Percentiles rank a stretch among this genome's conserved stretches.
Conservation (phyloP, 2,888 invertebrate genomes). For the Pseudococcus jackbeardsleyi region DNA sequence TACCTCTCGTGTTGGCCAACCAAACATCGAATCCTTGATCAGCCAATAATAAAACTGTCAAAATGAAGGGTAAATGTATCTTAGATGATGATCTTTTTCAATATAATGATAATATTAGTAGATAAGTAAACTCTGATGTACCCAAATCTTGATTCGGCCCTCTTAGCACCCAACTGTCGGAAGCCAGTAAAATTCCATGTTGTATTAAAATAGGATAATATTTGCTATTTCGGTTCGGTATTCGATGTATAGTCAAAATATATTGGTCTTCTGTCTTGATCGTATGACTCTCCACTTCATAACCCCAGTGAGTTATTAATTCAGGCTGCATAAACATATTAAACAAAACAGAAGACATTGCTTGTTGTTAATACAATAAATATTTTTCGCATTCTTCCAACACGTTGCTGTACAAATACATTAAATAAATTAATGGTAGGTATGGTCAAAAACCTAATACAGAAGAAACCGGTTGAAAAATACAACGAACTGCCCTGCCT, state of each 20-base stretch:
- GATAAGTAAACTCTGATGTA: no score
- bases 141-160: conserved; percentile 62
- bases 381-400: conserved; percentile 4
- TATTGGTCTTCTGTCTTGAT: conserved; percentile 62
- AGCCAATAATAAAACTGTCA: conserved; percentile 61
- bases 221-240: conserved; percentile 55
- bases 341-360: background rate
- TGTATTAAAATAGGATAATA: conserved; percentile 64
- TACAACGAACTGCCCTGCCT: conserved; percentile 35
- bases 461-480: conserved; percentile 20
- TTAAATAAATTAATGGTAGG: background rate
- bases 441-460: background rate
- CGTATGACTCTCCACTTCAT: conserved; percentile 61
- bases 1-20: conserved; percentile 65
- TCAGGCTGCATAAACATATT: conserved; percentile 42
- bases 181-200: conserved; percentile 63
- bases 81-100: no score
- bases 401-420: background rate
- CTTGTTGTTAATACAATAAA: background rate
- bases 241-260: conserved; percentile 63
- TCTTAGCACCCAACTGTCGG: conserved; percentile 62
- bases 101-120: background rate
- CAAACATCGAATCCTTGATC: conserved; percentile 66
- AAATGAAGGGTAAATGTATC: no score
- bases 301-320: conserved; percentile 62